Percentiles rank a stretch among this genome's conserved stretches.
Conservation (phyloP, 1,140 invertebrate genomes). For the Scaptomyza hsui region DNA sequence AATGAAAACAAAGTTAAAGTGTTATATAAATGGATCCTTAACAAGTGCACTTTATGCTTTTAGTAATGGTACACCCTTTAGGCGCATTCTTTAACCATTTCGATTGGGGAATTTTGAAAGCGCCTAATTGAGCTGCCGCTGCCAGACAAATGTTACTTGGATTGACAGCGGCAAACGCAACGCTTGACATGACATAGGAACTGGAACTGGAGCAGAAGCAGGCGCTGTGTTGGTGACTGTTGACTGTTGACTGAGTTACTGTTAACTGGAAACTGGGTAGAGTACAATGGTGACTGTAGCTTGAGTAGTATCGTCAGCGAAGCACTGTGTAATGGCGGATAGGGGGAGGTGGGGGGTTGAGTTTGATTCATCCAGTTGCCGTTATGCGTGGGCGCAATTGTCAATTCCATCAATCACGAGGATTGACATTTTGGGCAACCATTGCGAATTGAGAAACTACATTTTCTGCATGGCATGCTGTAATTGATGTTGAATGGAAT, state of each 20-base stretch:
- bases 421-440: constrained; percentile 66
- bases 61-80: neutral
- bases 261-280: neutral
- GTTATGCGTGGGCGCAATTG: constrained; percentile 58
- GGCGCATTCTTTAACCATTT: constrained; percentile 2
- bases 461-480: constrained; percentile 40
- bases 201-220: neutral
- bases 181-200: constrained; percentile 51
- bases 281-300: neutral
- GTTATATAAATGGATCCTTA: too few species aligned
- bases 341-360: neutral
- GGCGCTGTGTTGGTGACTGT: constrained; percentile 1
- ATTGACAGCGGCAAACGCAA: constrained; percentile 64
- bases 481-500: constrained; percentile 57
- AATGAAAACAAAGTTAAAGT: too few species aligned
- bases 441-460: constrained; percentile 47
- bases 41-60: neutral
- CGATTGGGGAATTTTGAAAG: constrained; percentile 30
- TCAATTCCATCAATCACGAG: constrained; percentile 71
- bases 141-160: constrained; percentile 58
- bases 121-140: constrained; percentile 64
- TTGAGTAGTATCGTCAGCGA: neutral
- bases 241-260: neutral
- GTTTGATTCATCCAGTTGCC: constrained; percentile 12
- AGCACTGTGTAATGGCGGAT: neutral